A percentile compares a stretch with the other conserved stretches of the same genome.
phyloP scores from a whole-genome alignment of 2,888 invertebrate species.

The Craniophora ligustri region DNA sequence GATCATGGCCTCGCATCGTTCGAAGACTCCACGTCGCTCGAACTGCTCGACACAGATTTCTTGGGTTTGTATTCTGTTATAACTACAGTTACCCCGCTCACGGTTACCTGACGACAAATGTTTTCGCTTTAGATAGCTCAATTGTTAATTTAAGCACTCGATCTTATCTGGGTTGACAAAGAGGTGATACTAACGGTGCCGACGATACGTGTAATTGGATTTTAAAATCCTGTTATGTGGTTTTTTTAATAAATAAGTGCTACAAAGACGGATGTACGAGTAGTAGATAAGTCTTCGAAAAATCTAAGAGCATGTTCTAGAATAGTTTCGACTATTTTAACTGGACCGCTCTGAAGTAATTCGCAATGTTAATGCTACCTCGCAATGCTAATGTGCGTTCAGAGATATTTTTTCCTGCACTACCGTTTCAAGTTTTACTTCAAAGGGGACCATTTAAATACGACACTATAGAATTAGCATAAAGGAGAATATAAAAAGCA shows the following conservation, averaged over 20 bases:
- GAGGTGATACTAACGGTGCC: slow-evolving; percentile 29
- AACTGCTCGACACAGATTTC: slow-evolving; percentile 82
- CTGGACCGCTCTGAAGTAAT: no score
- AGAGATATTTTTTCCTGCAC: no score
- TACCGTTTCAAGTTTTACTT: no score
- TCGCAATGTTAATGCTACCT: no score
- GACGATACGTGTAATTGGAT: slow-evolving; percentile 13
- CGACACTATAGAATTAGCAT: no score
- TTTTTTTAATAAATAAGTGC: no score
- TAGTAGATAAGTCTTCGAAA: not conserved
- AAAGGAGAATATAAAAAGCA: no score
- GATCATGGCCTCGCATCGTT: slow-evolving; percentile 85
- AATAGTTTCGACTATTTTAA: not conserved
- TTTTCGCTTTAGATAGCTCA: slow-evolving; percentile 35
- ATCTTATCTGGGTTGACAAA: slow-evolving; percentile 44
- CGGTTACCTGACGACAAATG: slow-evolving; percentile 89
- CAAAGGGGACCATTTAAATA: no score
- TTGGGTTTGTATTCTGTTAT: slow-evolving; percentile 98
- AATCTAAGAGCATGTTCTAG: no score
- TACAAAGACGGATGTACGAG: no score
- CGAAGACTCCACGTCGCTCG: slow-evolving; percentile 85
- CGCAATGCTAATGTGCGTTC: no score
- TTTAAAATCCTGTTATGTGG: slow-evolving; percentile 28
- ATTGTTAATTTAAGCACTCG: slow-evolving; percentile 23
- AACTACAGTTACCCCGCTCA: slow-evolving; percentile 98